Conservation (phyloP, 2,888 invertebrate genomes). For the Spilarctia lutea region DNA sequence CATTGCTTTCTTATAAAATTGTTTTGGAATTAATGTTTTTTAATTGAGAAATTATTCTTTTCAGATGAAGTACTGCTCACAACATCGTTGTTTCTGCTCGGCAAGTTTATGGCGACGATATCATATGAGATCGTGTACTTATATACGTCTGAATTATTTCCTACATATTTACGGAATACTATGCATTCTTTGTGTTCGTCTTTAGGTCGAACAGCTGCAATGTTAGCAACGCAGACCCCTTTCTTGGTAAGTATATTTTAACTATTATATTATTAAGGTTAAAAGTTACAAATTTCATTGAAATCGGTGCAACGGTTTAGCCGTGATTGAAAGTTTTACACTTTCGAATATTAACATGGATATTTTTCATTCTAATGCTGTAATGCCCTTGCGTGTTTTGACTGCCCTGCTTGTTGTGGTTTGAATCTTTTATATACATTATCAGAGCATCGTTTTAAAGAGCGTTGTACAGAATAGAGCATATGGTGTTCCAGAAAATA, state of each 20-base stretch:
- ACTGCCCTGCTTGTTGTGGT: background rate
- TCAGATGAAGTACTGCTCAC: constrained; percentile 7
- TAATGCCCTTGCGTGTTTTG: background rate
- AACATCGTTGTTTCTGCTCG: background rate
- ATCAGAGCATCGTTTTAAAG: too few species aligned
- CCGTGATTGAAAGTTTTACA: too few species aligned
- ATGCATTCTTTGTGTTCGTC: constrained; percentile 25
- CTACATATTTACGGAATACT: constrained; percentile 25
- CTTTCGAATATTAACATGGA: too few species aligned
- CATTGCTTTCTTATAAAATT: background rate
- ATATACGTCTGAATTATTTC: constrained; percentile 23
- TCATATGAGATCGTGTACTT: constrained; percentile 7
- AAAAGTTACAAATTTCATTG: too few species aligned
- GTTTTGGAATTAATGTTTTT: too few species aligned
- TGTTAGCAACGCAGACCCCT: constrained; percentile 24
- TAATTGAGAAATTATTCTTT: background rate
- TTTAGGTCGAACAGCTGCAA: constrained; percentile 20
- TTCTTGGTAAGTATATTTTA: constrained; percentile 17
- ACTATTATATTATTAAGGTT: background rate
- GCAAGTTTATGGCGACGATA: constrained; percentile 5
- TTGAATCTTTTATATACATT: too few species aligned
- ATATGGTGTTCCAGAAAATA: background rate
- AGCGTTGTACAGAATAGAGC: too few species aligned
- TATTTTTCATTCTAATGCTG: too few species aligned
- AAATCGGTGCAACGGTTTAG: too few species aligned